Conservation (phyloP, 1,140 invertebrate genomes). For the Acyrthosiphon pisum region DNA sequence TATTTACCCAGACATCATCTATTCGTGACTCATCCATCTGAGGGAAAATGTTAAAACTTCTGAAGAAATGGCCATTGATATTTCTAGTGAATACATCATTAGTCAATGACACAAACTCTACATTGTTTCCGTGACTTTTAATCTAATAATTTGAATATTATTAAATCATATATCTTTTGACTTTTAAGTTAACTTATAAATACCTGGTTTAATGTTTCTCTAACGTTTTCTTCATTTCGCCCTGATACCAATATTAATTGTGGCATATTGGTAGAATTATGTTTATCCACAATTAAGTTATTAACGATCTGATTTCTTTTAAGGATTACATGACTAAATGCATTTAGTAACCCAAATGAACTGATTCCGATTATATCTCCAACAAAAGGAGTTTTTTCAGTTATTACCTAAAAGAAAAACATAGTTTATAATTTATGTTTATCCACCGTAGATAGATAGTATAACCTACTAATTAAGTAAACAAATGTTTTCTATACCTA, state of each 20-base stretch:
- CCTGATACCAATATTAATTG: slow-evolving; percentile 59
- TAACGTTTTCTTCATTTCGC: slow-evolving; percentile 58
- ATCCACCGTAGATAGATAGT: not conserved
- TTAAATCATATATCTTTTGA: not conserved
- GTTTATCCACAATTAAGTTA: not conserved
- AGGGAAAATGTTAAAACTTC: slow-evolving; percentile 66
- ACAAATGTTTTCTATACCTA: not conserved
- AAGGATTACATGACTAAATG: slow-evolving; percentile 70
- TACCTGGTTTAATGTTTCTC: slow-evolving; percentile 58
- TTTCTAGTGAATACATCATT: slow-evolving; percentile 63
- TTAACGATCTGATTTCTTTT: slow-evolving; percentile 58
- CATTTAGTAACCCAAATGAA: slow-evolving; percentile 71
- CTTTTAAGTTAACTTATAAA: not conserved
- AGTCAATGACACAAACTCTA: slow-evolving; percentile 67
- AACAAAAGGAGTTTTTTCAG: slow-evolving; percentile 62
- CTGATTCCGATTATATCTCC: slow-evolving; percentile 67
- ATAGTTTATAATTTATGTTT: not conserved
- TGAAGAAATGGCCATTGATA: slow-evolving; percentile 69
- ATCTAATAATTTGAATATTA: slow-evolving; percentile 59
- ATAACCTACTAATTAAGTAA: not conserved
- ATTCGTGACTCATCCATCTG: not conserved
- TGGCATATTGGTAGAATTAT: slow-evolving; percentile 56
- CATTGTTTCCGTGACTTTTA: slow-evolving; percentile 65
- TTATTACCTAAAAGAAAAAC: not conserved
- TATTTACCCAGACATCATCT: slow-evolving; percentile 61